These are phyloP conservation scores for Marcusenius ussheri DNA, from an alignment of 2,113 vertebrate species.

Conservation along the genomic window DNA sequence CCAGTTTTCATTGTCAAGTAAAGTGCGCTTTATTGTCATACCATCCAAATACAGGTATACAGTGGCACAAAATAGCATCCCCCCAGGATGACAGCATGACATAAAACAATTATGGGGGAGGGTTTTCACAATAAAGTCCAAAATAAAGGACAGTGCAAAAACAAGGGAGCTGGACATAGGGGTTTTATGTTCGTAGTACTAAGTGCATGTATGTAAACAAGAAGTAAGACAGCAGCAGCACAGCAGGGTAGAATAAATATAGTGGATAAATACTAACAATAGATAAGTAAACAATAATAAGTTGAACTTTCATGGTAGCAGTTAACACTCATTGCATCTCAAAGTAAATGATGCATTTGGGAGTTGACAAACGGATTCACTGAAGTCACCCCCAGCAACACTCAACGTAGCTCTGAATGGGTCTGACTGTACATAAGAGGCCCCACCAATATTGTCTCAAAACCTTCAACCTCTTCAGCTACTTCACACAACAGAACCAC, in stretches of 20 bases:
- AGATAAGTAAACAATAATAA: background rate
- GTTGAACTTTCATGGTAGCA: background rate
- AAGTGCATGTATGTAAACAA: background rate
- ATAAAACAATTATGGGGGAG: background rate
- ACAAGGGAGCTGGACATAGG: background rate
- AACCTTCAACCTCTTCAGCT: background rate
- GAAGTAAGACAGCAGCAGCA: background rate
- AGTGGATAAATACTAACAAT: background rate
- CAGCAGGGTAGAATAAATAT: background rate
- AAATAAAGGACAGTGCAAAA: background rate
- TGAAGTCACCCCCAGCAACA: background rate
- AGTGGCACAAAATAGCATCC: background rate
- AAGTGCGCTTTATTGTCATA: background rate
- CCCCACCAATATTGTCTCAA: background rate
- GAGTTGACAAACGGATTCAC: background rate
- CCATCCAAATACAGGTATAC: background rate
- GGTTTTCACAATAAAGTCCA: background rate
- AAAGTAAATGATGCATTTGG: background rate
- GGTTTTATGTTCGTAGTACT: background rate
- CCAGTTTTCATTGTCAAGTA: background rate
- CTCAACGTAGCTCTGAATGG: background rate
- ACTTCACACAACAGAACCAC: background rate
- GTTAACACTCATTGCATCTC: background rate
- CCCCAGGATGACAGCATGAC: background rate
- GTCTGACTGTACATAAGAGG: background rate